Evolutionary conservation across 2,797 vertebrate species (phyloP), one percentile per base, ranked within the genome.

Genomic region (Sebastolobus alascanus): DNA sequence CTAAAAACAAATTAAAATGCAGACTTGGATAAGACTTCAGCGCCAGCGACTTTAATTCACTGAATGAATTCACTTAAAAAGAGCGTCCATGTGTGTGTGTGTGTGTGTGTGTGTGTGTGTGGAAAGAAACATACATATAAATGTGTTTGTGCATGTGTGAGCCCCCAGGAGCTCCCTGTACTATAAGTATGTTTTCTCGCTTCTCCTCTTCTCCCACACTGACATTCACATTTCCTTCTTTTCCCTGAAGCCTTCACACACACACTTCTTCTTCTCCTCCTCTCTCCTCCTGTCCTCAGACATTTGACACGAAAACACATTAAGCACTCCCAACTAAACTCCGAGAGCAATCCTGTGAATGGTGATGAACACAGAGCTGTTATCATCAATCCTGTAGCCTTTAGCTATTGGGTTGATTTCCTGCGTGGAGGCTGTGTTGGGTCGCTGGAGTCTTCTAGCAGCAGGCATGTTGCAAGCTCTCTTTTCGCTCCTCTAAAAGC

Each of bases 371-470:
- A 33, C 3, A 0, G 29, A 27, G 55, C 31, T 5, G 66, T 65
- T 72, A 56, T 46, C 72, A 78, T 89, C 67, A 40, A 59, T 68
- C 25, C 13, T 52, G 64, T 73, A 25, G 77, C 79, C 85, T n/a
- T 55, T 25, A 84, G 87, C 78, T 73, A 67, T 35, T 52, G 74
- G 76, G 70, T 52, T 74, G 73, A 80, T 88, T 87, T 86, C 77
- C 83, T 65, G 55, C 71, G 77, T 79, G 64, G 52, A 87, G 71
- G 78, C 65, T 9, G 66, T 73, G 79, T 81, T 55, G 65, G 80
- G 79, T 66, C 18, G 20, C 82, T 83, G 66, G 80, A 89, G 83
- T 76, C 75, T 68, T 63, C 74, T 8, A 77, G 82, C 80, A 65
- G 64, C 77, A 87, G 80, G 67, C 82, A 67, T 72, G 71, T 78